Percentiles rank a stretch among this genome's conserved stretches.
Conservation (phyloP, 1,140 invertebrate genomes). For the Apis dorsata region DNA sequence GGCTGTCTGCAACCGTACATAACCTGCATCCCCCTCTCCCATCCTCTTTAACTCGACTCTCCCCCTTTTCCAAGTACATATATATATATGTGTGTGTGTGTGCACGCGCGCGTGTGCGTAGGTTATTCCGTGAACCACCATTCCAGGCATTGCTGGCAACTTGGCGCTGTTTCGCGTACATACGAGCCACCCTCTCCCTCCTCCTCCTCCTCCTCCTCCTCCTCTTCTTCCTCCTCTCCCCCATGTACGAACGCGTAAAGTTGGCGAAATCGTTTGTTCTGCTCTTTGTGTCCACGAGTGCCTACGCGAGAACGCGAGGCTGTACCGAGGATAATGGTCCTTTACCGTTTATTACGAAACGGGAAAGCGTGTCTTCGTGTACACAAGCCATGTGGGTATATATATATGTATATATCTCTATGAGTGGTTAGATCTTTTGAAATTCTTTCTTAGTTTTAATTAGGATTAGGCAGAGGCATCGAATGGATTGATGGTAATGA, state of each 20-base stretch:
- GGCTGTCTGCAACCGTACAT: constrained; percentile 71
- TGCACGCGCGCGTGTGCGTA: not conserved
- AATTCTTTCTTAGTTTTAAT: too few relatives aligned
- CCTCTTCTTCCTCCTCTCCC: not conserved
- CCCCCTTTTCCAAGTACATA: constrained; percentile 13
- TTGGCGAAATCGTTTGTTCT: constrained; percentile 59
- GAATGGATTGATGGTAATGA: too few relatives aligned
- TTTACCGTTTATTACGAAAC: constrained; percentile 52
- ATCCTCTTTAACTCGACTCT: not conserved
- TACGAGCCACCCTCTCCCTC: not conserved
- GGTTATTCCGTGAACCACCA: constrained; percentile 40
- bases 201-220: too few relatives aligned
- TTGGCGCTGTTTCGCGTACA: constrained; percentile 25
- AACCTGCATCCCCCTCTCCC: constrained; percentile 50
- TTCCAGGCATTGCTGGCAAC: constrained; percentile 45
- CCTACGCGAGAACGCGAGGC: constrained; percentile 17
- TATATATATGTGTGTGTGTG: constrained; percentile 19
- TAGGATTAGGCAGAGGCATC: too few relatives aligned
- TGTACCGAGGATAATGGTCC: constrained; percentile 44
- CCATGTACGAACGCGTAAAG: constrained; percentile 48
- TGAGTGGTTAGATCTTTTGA: too few relatives aligned
- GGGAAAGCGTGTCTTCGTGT: not conserved
- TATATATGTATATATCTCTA: too few relatives aligned
- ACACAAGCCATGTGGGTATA: too few relatives aligned
- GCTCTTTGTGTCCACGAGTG: constrained; percentile 51